Evolutionary conservation across 2,888 invertebrate genomes (phyloP), one percentile per base, ranked within the genome.

Genomic region (Chouioia cunea): DNA sequence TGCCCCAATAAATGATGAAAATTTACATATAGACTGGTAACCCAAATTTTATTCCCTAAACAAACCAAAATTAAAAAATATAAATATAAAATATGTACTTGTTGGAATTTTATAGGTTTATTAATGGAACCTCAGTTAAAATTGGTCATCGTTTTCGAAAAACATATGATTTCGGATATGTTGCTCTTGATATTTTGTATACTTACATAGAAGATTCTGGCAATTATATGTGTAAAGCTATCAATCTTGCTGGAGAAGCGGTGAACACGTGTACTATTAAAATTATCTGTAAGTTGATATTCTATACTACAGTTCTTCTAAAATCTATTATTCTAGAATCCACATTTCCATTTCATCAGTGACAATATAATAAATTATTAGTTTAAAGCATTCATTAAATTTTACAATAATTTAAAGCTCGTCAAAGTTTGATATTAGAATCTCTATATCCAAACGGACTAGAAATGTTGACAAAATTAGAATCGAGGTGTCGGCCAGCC

Each of bases 131-230:
- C 76, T 94, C 95, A 78, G 91, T 98, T 72, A 93, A 92, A 82
- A 92, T 94, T 23, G 95, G 95, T 47, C 95, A 96, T 84, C 91
- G 95, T 79, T 96, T 93, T 87, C 92, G 97, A 85, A 97, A 97
- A 12, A 96, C 96, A 62, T 96, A 98, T 85, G 99, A 99, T 86
- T 99, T 99, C 83, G 99, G 99, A 69, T 99, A 97, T 84, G 97
- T 98, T 58, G 97, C 97, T 63, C 88, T 97, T 74, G 97, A 97
- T 84, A 93, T 97, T 77, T 87, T 97, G 20, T 96, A 97, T 83
- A 90, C 94, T 0, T 97, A 97, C 82, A 90, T 94, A 65, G 97
- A 97, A 88, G 98, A 99, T 86, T 94, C 95, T 70, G 98, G 98
- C 75, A 95, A 94, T 4, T 98, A 97, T 86, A 96, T 97, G 91